Evolutionary conservation across 1,140 invertebrate species (phyloP).

Genomic region (Drosophila pectinifera): DNA sequence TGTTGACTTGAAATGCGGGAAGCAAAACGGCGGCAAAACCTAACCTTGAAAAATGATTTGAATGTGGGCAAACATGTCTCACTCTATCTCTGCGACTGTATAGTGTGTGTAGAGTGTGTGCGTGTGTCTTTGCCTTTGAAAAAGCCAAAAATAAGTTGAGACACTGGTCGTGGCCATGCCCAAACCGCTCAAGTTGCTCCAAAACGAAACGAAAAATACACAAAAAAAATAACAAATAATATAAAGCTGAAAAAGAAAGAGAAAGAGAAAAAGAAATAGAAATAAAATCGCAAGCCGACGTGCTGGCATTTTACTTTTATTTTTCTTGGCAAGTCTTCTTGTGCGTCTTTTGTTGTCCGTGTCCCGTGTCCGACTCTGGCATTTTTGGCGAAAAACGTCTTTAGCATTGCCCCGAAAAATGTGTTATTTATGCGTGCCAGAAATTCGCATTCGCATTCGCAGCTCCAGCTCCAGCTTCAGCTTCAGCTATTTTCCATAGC

Average conservation of each 20-base stretch:
- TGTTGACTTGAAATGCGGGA: constrained; percentile 51
- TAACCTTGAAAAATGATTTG: constrained; percentile 72
- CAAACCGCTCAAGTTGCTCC: constrained; percentile 42
- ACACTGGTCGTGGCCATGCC: constrained; percentile 52
- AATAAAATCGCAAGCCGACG: constrained; percentile 40
- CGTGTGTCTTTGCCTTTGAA: constrained; percentile 25
- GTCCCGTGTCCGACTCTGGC: constrained; percentile 21
- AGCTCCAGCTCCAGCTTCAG: too few species aligned
- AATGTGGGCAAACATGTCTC: constrained; percentile 61
- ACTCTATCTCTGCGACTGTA: constrained; percentile 17
- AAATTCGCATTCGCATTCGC: constrained; percentile 27
- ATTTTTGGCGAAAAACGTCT: constrained; percentile 47
- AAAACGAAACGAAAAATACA: constrained; percentile 28
- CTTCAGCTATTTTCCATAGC: constrained; percentile 4
- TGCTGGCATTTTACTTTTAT: constrained; percentile 51
- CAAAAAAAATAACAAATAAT: constrained; percentile 16
- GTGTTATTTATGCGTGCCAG: constrained; percentile 56
- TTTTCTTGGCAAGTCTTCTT: constrained; percentile 58
- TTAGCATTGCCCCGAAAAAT: constrained; percentile 29
- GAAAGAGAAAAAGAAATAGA: constrained; percentile 19
- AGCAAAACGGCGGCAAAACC: constrained; percentile 57
- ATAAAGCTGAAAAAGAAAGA: constrained; percentile 14
- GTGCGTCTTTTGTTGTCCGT: constrained; percentile 23
- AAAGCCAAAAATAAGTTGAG: constrained; percentile 65
- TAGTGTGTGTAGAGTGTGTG: constrained; percentile 19